These are phyloP conservation scores for Asarcornis scutulata DNA, from an alignment of 2,113 vertebrate species.

Conservation along the genomic window DNA sequence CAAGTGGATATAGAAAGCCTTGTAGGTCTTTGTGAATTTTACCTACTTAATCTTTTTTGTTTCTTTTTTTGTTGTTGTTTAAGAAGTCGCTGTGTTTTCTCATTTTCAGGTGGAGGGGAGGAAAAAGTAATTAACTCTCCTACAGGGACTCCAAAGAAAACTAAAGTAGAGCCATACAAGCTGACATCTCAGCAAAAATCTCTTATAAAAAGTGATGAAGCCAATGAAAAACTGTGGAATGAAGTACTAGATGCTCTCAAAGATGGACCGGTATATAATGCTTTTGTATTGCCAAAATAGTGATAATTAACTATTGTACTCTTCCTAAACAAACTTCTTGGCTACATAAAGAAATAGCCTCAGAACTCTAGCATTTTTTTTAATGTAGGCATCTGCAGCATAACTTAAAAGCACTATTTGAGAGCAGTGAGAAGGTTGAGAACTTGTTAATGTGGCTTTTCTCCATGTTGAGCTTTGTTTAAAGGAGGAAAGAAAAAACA, in stretches of 20 bases:
- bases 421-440: background rate
- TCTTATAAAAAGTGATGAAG: conserved; percentile 87
- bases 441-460: background rate
- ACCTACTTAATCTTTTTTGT: background rate
- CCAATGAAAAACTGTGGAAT: conserved; percentile 92
- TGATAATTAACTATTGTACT: background rate
- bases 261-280: conserved; percentile 84
- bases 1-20: background rate
- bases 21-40: background rate
- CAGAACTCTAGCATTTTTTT: background rate
- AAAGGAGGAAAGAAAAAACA: too few relatives aligned
- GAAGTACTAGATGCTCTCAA: conserved; percentile 88
- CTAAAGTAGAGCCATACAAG: conserved; percentile 89
- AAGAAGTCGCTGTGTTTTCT: background rate
- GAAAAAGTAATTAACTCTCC: background rate
- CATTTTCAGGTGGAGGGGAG: conserved; percentile 38
- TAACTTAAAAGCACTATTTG: background rate
- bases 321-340: background rate
- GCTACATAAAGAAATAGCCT: background rate
- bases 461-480: too few relatives aligned
- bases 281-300: background rate
- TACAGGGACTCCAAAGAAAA: conserved; percentile 81
- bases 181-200: conserved; percentile 87
- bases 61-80: background rate
- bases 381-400: background rate